These are phyloP conservation scores for Drosophila repletoides DNA, from an alignment of 1,140 invertebrate species.

Conservation along the genomic window DNA sequence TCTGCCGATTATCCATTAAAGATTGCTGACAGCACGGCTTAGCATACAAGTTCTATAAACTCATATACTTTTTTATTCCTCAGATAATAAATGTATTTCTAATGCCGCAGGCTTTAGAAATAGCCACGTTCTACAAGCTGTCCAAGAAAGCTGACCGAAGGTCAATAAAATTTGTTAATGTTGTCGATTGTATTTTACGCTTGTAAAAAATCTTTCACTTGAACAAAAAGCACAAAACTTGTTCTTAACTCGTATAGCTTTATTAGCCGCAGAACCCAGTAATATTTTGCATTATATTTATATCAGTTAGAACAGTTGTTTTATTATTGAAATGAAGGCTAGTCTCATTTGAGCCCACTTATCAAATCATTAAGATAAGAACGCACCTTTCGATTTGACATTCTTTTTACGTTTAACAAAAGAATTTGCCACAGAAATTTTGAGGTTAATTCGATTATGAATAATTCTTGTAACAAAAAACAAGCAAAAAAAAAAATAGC, in stretches of 20 bases:
- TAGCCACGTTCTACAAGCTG: neutral
- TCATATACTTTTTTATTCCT: neutral
- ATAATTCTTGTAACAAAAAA: constrained; percentile 2
- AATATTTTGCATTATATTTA: neutral
- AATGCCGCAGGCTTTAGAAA: neutral
- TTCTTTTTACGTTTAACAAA: constrained; percentile 22
- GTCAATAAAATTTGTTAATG: constrained; percentile 21
- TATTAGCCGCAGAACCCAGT: neutral
- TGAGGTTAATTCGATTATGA: constrained; percentile 14
- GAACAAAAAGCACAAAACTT: neutral
- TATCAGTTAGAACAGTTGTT: neutral
- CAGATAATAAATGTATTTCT: neutral
- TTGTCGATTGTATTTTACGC: constrained; percentile 20
- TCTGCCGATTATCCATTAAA: neutral
- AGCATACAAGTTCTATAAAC: constrained; percentile 1
- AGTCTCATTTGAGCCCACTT: constrained; percentile 4
- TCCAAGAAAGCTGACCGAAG: constrained; percentile 21
- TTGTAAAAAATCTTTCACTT: constrained; percentile 3
- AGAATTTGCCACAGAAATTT: constrained; percentile 8
- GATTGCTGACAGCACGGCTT: neutral
- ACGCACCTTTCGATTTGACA: neutral
- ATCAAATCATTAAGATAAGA: neutral
- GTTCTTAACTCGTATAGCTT: neutral
- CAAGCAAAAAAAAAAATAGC: neutral
- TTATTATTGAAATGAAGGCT: neutral